Evolutionary conservation across 2,888 invertebrate genomes (phyloP).

Genomic region (Caenorhabditis doughertyi): DNA sequence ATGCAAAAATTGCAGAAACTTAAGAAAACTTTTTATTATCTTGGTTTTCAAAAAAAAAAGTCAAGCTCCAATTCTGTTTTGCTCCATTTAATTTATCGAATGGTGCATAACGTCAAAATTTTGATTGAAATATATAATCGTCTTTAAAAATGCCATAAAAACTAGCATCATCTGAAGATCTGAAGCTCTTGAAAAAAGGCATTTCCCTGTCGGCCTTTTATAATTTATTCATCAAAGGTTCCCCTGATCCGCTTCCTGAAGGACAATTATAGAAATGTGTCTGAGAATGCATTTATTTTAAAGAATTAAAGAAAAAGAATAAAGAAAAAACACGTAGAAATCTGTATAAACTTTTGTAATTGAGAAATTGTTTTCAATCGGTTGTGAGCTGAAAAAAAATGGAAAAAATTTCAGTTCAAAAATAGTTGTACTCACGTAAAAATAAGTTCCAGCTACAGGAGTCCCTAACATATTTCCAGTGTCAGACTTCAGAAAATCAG

Average conservation of each 20-base stretch:
- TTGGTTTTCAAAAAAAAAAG: not conserved
- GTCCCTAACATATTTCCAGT: slow-evolving; percentile 75
- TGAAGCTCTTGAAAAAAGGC: not conserved
- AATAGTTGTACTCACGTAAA: slow-evolving; percentile 61
- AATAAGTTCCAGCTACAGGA: slow-evolving; percentile 75
- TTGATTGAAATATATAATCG: not conserved
- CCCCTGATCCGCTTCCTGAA: slow-evolving; percentile 23
- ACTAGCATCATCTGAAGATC: not conserved
- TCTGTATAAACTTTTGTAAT: slow-evolving; percentile 10
- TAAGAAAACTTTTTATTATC: not conserved
- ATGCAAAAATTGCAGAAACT: not conserved
- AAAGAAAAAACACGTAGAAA: slow-evolving; percentile 41
- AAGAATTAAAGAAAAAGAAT: not conserved
- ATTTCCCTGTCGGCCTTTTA: slow-evolving; percentile 30
- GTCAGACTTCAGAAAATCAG: slow-evolving; percentile 73
- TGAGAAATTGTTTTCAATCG: slow-evolving; percentile 54
- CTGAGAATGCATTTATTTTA: slow-evolving; percentile 41
- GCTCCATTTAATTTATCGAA: not conserved
- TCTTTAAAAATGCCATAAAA: not conserved
- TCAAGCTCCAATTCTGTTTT: not conserved
- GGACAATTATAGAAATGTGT: slow-evolving; percentile 41
- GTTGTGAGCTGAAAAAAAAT: slow-evolving; percentile 69
- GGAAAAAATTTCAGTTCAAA: not conserved
- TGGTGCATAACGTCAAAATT: not conserved
- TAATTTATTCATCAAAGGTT: slow-evolving; percentile 55